A percentile compares a stretch with the other conserved stretches of the same genome.
Evolutionary conservation across 2,888 invertebrate genomes (phyloP).

Genomic region (Dione vanillae): DNA sequence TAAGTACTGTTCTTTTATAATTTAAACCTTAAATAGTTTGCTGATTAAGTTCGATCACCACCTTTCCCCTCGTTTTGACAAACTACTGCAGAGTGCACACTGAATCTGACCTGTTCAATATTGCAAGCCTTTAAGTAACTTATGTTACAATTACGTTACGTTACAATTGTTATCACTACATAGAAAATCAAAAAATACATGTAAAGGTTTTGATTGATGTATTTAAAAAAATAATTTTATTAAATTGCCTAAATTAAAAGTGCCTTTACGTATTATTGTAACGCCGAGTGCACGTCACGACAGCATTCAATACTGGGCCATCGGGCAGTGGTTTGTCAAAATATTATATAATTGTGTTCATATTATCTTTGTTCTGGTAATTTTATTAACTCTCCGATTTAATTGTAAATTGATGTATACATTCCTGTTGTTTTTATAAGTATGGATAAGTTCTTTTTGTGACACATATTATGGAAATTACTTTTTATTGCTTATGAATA

Average conservation of each 20-base stretch:
- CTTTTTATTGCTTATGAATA: slow-evolving; percentile 84
- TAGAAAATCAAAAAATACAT: slow-evolving; percentile 2
- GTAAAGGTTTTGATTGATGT: slow-evolving; percentile 41
- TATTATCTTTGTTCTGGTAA: slow-evolving; percentile 49
- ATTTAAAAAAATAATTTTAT: slow-evolving; percentile 34
- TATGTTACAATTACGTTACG: not conserved
- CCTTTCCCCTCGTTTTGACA: slow-evolving; percentile 35
- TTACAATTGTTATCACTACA: slow-evolving; percentile 10
- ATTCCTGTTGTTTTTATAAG: slow-evolving; percentile 64
- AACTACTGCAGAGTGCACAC: slow-evolving; percentile 38
- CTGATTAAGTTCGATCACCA: slow-evolving; percentile 49
- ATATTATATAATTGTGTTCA: slow-evolving; percentile 38
- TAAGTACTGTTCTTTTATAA: slow-evolving; percentile 76
- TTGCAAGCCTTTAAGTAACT: not conserved
- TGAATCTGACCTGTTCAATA: not conserved
- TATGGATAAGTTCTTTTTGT: slow-evolving; percentile 73
- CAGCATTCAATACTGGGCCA: slow-evolving; percentile 42
- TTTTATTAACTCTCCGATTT: slow-evolving; percentile 66
- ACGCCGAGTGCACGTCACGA: slow-evolving; percentile 56
- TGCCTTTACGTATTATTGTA: slow-evolving; percentile 73
- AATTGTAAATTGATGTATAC: slow-evolving; percentile 61
- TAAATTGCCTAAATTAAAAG: slow-evolving; percentile 65
- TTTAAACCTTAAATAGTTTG: slow-evolving; percentile 63
- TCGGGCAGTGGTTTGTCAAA: slow-evolving; percentile 58
- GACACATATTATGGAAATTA: slow-evolving; percentile 72